A percentile compares a stretch with the other conserved stretches of the same genome.
Evolutionary conservation across 2,888 invertebrate species (phyloP).

Genomic region (Syrista parreyssii): DNA sequence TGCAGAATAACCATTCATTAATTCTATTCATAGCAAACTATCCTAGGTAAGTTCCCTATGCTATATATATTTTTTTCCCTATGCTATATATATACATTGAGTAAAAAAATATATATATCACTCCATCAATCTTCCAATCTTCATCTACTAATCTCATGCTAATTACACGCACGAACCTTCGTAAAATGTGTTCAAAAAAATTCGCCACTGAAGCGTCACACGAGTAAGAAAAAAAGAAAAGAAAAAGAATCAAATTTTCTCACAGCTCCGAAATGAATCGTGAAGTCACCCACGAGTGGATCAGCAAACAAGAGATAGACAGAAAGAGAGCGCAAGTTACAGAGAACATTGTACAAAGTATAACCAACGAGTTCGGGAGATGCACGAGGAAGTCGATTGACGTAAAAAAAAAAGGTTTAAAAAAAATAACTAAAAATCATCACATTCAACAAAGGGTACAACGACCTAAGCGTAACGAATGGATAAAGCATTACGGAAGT

Average conservation of each 20-base stretch:
- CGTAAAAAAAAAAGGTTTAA: conserved; percentile 3
- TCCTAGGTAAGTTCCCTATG: neutral
- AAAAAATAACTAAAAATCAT: neutral
- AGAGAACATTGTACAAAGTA: too few relatives aligned
- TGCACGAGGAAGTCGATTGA: neutral
- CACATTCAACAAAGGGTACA: neutral
- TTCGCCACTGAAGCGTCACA: neutral
- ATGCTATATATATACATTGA: neutral
- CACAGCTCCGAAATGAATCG: neutral
- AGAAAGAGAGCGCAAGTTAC: neutral
- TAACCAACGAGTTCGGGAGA: too few relatives aligned
- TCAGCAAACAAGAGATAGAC: neutral
- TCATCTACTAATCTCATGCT: neutral
- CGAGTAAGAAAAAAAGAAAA: neutral
- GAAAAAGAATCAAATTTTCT: neutral
- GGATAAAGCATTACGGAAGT: conserved; percentile 57
- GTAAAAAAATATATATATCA: neutral
- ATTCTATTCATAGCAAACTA: conserved; percentile 43
- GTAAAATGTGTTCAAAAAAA: neutral
- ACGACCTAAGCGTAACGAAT: conserved; percentile 16
- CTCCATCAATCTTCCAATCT: neutral
- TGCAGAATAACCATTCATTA: conserved; percentile 38
- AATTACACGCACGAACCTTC: neutral
- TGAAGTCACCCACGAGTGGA: neutral
- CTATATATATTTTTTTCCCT: too few relatives aligned